phyloP scores from a whole-genome alignment of 2,888 invertebrate species.

The Tanaodytes sp. region DNA sequence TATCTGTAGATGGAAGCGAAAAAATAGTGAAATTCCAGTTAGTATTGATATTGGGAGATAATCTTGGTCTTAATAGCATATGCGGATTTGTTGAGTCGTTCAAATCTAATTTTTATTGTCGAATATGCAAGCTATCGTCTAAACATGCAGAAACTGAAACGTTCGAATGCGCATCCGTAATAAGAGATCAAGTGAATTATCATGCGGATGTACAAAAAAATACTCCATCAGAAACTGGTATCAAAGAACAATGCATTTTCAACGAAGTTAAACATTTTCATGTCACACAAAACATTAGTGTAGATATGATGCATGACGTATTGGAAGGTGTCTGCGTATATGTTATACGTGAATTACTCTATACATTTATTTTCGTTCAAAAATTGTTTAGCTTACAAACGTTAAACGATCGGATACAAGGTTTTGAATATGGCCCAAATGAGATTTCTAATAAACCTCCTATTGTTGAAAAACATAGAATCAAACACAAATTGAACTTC shows the following conservation, averaged over 20 bases:
- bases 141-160: constrained; percentile 6
- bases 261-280: constrained; percentile 16
- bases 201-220: background rate
- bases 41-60: constrained; percentile 8
- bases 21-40: constrained; percentile 14
- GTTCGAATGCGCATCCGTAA: background rate
- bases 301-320: constrained; percentile 21
- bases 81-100: constrained; percentile 29
- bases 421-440: constrained; percentile 24
- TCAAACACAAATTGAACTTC: constrained; percentile 20
- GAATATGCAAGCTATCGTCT: constrained; percentile 9
- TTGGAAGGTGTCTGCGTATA: constrained; percentile 21
- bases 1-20: constrained; percentile 11
- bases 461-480: constrained; percentile 1
- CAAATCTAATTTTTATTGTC: constrained; percentile 9
- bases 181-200: constrained; percentile 16
- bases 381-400: constrained; percentile 21
- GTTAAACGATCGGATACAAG: constrained; percentile 24
- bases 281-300: constrained; percentile 11
- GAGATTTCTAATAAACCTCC: constrained; percentile 38
- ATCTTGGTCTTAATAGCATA: too few relatives aligned
- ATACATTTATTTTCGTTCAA: constrained; percentile 26
- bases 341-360: constrained; percentile 18
- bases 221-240: constrained; percentile 9
- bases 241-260: constrained; percentile 20